Evolutionary conservation across 2,797 vertebrate species (phyloP), one percentile per base, ranked within the genome.

Genomic region (Margarornis squamiger): DNA sequence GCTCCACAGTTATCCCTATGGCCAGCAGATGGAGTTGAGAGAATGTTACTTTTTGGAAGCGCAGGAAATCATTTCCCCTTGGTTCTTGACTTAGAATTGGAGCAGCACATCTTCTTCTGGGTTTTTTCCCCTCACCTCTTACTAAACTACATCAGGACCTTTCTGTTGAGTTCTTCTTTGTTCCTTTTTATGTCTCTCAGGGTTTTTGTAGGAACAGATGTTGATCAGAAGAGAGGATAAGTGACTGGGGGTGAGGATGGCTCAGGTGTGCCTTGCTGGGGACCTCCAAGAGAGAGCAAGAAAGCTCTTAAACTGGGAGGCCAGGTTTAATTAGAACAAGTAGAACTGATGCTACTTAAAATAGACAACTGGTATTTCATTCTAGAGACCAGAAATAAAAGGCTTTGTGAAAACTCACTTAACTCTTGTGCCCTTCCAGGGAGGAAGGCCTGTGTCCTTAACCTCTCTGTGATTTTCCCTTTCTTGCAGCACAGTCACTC

Each of bases 11-110:
- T 94, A 96, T 34, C 68, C 75, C 80, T 74, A 8, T 78, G 85
- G 78, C 95, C 96, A 97, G 95, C 95, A 97, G 96, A 93, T 97
- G 96, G 96, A 97, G 96, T 96, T 90, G 83, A 94, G 75, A 96
- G 95, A 95, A 84, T 96, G 54, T 88, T 66, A 39, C 76, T 96
- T 96, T 91, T 66, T 66, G 49, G 73, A 86, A 63, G 72, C 0
- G 0, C 52, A 88, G 46, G 59, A 78, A 80, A 21, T 80, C 0
- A 0, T 86, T 91, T 92, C 61, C 81, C 26, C 62, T 90, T 2
- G 1, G 29, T 78, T 93, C 38, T 86, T 78, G 62, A 14, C 59
- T 71, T 74, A 9, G 14, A 86, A 48, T 49, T 87, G 62, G 39
- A 91, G 38, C 0, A 3, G 22, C 55, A 38, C 9, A 16, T 82